Conservation (phyloP, 2,113 vertebrate genomes). For the Scomber japonicus region DNA sequence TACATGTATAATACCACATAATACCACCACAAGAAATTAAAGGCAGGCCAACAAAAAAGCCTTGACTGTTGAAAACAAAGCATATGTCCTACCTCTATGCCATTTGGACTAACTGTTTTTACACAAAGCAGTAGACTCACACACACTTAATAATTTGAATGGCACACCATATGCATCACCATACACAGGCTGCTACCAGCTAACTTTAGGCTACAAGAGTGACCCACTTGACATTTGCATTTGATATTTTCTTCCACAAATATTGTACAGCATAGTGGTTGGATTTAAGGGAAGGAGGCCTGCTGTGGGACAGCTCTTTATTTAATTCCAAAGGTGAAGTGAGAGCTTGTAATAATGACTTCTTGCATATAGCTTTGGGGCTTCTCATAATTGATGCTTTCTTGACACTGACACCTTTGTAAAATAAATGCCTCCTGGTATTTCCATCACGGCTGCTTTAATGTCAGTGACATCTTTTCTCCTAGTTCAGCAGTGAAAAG, state of each 20-base stretch:
- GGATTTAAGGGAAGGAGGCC: neutral
- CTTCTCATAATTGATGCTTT: conserved; percentile 33
- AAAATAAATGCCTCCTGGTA: conserved; percentile 29
- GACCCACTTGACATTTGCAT: neutral
- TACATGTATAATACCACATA: too few relatives aligned
- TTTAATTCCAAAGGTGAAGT: conserved; percentile 41
- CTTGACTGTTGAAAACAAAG: too few relatives aligned
- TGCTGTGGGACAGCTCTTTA: conserved; percentile 17
- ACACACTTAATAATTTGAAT: too few relatives aligned
- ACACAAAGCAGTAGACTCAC: too few relatives aligned
- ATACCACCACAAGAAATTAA: too few relatives aligned
- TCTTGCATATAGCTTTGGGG: conserved; percentile 23
- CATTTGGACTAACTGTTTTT: too few relatives aligned
- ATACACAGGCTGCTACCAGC: too few relatives aligned
- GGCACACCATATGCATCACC: too few relatives aligned
- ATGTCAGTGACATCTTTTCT: conserved; percentile 8
- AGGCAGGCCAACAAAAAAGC: too few relatives aligned
- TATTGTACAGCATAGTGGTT: neutral
- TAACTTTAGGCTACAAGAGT: too few relatives aligned
- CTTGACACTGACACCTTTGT: conserved; percentile 40
- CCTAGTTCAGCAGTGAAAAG: neutral
- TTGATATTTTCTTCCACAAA: neutral
- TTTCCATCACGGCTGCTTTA: conserved; percentile 15
- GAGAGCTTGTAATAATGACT: conserved; percentile 35
- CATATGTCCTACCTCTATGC: too few relatives aligned